phyloP scores from a whole-genome alignment of 2,113 vertebrate species.

The Myiopsitta monachus region DNA sequence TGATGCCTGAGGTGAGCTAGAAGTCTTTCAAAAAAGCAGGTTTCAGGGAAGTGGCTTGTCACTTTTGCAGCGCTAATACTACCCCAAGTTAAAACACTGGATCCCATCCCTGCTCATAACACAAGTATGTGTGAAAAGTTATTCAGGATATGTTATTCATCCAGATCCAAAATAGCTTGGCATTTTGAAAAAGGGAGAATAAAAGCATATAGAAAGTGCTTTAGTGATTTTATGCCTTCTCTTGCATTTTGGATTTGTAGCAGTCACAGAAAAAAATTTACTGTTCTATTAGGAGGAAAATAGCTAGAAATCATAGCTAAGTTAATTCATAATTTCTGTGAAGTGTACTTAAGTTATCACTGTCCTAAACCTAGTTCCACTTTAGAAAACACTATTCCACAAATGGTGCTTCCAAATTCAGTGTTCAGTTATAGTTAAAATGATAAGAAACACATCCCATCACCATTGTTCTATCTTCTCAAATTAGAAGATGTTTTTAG shows the following conservation, averaged over 20 bases:
- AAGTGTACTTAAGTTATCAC: not conserved
- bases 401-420: not conserved
- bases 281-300: not conserved
- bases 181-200: not conserved
- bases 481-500: not conserved
- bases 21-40: not conserved
- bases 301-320: not conserved
- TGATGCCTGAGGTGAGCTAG: not conserved
- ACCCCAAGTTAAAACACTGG: not conserved
- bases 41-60: not conserved
- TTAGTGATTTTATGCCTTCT: not conserved
- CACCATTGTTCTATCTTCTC: not conserved
- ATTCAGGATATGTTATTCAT: too few relatives aligned
- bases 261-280: not conserved
- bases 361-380: not conserved
- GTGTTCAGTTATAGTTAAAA: not conserved
- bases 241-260: not conserved
- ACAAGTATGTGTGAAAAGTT: not conserved
- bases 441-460: not conserved
- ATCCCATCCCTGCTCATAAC: not conserved
- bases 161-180: not conserved
- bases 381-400: not conserved
- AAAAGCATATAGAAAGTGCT: not conserved
- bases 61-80: not conserved
- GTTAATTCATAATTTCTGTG: not conserved